phyloP scores from a whole-genome alignment of 2,113 vertebrate genomes.

The Bucco capensis region DNA sequence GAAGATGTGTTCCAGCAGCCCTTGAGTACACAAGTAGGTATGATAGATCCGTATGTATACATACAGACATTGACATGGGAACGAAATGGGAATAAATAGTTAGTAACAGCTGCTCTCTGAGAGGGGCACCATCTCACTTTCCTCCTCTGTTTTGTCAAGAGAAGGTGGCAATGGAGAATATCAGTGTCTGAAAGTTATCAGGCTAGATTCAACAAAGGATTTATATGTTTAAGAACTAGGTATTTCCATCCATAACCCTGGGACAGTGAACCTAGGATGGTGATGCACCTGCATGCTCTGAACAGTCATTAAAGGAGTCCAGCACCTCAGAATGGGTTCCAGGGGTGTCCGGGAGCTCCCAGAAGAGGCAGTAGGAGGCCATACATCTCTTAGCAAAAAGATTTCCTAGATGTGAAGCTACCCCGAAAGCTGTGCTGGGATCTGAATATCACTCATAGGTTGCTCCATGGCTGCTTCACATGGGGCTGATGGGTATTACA shows the following conservation, averaged over 20 bases:
- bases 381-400: neutral
- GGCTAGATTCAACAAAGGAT: neutral
- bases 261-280: neutral
- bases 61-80: neutral
- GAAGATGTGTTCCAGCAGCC: neutral
- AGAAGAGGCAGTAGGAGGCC: neutral
- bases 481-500: neutral
- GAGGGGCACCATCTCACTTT: neutral
- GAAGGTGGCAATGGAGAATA: neutral
- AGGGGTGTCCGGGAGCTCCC: neutral
- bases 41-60: neutral
- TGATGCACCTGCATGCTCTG: neutral
- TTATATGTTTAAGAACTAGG: neutral
- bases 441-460: neutral
- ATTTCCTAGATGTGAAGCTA: accelerated
- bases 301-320: neutral
- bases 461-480: neutral
- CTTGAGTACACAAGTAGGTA: too few species aligned
- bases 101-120: neutral
- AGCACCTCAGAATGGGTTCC: neutral
- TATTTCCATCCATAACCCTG: neutral
- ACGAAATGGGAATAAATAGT: neutral
- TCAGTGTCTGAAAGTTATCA: neutral
- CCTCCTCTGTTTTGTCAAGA: neutral
- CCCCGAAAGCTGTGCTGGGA: too few species aligned